Base-by-base conservation (phyloP, 2,888 invertebrate genomes). In the Stenoptilia bipunctidactyla region DNA sequence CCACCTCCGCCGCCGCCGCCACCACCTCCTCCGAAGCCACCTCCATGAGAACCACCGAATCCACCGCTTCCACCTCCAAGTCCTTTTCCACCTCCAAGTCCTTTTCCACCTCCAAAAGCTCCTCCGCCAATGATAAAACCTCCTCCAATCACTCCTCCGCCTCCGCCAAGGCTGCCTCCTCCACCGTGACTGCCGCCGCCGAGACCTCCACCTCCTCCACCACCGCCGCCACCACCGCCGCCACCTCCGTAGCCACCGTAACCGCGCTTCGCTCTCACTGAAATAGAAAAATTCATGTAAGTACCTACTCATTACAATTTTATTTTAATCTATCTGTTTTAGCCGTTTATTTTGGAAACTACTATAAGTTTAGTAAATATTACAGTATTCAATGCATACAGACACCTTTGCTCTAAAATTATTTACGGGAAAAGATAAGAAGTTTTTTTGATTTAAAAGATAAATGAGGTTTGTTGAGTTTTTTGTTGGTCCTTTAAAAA, bases 261-360 rank as follows among this genome's bases (percentile, higher is more conserved):
- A 36, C 74, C 66, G 27, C 76, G 66, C 9, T 67, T 63, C 10
- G 67, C 45, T 54, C 74, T 60, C 41, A 61, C 79, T 79, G 68
- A 58, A 72, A 46, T 38, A 41, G 45, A 47, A 40, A 51, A n/a
- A n/a, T n/a, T n/a, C n/a, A n/a, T n/a, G n/a, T n/a, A n/a, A n/a
- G n/a, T n/a, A n/a, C n/a, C n/a, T n/a, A n/a, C n/a, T n/a, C n/a
- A n/a, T n/a, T n/a, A n/a, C n/a, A n/a, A n/a, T n/a, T n/a, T n/a
- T n/a, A n/a, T n/a, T n/a, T n/a, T n/a, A n/a, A n/a, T n/a, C n/a
- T n/a, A n/a, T n/a, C n/a, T n/a, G n/a, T n/a, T n/a, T n/a, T n/a
- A n/a, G n/a, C n/a, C n/a, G n/a, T n/a, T n/a, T n/a, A n/a, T n/a
- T n/a, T n/a, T n/a, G n/a, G n/a, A n/a, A n/a, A n/a, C n/a, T n/a